Conservation (phyloP, 2,888 invertebrate species). For the Plutella xylostella region DNA sequence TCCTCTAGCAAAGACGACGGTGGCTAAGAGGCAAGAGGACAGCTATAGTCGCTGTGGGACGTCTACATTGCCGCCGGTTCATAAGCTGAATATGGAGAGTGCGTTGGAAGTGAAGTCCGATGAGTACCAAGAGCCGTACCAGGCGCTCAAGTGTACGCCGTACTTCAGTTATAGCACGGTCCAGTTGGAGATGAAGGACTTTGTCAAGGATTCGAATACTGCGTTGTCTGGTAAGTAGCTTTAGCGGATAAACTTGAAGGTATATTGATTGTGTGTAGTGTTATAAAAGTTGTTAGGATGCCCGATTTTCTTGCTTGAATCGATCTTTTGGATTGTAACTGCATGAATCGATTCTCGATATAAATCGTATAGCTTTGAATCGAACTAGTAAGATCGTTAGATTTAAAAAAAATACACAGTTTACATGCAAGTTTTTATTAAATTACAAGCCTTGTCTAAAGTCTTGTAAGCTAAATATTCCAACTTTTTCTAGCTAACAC, state of each 20-base stretch:
- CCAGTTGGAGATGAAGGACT: slow-evolving; percentile 81
- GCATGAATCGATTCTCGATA: too few relatives aligned
- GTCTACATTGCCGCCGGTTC: slow-evolving; percentile 64
- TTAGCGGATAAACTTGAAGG: neutral
- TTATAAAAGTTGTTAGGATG: neutral
- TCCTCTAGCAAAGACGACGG: slow-evolving; percentile 66
- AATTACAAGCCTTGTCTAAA: too few relatives aligned
- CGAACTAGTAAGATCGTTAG: too few relatives aligned
- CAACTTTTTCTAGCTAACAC: too few relatives aligned
- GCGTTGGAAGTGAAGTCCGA: slow-evolving; percentile 71
- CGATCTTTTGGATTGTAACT: too few relatives aligned
- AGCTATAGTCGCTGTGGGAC: slow-evolving; percentile 65
- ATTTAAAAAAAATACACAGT: too few relatives aligned
- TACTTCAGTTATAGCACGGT: slow-evolving; percentile 83
- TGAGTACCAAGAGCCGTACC: slow-evolving; percentile 85
- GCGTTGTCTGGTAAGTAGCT: slow-evolving; percentile 44
- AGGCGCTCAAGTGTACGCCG: slow-evolving; percentile 79
- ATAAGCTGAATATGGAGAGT: slow-evolving; percentile 59
- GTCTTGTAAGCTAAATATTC: too few relatives aligned
- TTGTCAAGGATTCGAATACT: slow-evolving; percentile 59
- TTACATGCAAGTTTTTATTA: too few relatives aligned
- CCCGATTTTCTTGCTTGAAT: too few relatives aligned
- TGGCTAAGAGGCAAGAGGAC: slow-evolving; percentile 17
- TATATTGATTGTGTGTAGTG: neutral
- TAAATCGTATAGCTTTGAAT: too few relatives aligned